Base-by-base conservation (phyloP, 2,888 invertebrate genomes). In the Epinotia nisella region DNA sequence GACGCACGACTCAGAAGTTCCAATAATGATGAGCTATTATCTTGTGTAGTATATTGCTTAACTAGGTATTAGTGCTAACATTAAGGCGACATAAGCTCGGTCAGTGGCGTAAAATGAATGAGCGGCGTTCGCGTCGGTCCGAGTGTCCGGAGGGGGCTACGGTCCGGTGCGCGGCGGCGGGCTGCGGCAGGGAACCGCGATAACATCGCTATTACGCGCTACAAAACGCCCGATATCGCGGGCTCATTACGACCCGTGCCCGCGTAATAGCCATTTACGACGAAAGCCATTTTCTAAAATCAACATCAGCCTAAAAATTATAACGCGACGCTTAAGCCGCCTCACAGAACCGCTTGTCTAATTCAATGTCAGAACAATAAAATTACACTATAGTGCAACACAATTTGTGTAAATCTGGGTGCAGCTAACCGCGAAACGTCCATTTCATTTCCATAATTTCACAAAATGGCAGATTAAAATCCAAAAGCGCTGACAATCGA, bases 391-490 rank as follows among this genome's bases (percentile, higher is more conserved):
- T 83, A 81, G 80, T 82, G 79, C 79, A 80, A 82, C 82, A 79
- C 81, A 81, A 79, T 77, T 79, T 76, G 71, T 73, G 68, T 80
- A 82, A 81, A 79, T 82, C 79, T 84, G 84, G 82, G 82, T 84
- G 85, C 88, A 91, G 84, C 90, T 90, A 91, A 91, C 92, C 91
- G 90, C 90, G 89, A 91, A 92, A 91, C 91, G 87, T 91, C 89
- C 88, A 88, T 91, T 92, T 88, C 85, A 88, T 91, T 91, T 91
- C 88, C 88, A 91, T 92, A 91, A 92, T 91, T 88, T 89, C 87
- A 90, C 88, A 90, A 92, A 90, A 91, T 90, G 86, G 85, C 87
- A 87, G 88, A 91, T 91, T 90, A 89, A 88, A 91, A 90, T 89
- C 86, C 85, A 90, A 91, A 89, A 88, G 85, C 83, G 84, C 86